These are phyloP conservation scores for Phrynocephalus forsythii DNA, from an alignment of 2,797 vertebrate genomes.

Conservation along the genomic window DNA sequence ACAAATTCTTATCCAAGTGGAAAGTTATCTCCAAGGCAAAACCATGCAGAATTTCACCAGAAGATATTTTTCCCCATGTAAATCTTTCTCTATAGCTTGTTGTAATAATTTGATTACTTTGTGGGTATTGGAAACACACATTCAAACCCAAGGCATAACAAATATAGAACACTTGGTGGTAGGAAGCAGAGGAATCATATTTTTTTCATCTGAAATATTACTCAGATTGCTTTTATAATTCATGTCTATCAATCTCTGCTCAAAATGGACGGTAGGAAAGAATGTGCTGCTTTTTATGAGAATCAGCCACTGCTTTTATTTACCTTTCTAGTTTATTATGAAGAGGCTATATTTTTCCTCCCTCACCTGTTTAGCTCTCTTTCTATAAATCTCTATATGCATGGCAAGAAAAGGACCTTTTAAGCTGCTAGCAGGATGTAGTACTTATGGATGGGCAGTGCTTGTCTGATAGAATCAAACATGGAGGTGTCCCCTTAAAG, in stretches of 20 bases:
- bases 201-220: neutral
- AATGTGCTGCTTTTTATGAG: neutral
- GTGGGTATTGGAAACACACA: neutral
- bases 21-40: neutral
- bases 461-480: neutral
- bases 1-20: neutral
- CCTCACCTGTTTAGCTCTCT: too few species aligned
- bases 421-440: neutral
- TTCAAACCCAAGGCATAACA: neutral
- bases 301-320: neutral
- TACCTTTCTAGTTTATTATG: neutral
- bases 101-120: neutral
- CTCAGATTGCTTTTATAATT: neutral
- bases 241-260: too few species aligned
- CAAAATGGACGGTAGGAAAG: neutral
- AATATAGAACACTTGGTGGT: neutral
- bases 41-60: neutral
- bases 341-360: neutral
- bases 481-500: neutral
- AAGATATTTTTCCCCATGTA: neutral
- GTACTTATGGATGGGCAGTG: too few species aligned
- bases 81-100: neutral
- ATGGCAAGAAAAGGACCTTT: neutral
- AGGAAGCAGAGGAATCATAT: neutral
- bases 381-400: too few species aligned